These are phyloP conservation scores for Lamprologus callipterus DNA, from an alignment of 2,113 vertebrate species.

Conservation along the genomic window DNA sequence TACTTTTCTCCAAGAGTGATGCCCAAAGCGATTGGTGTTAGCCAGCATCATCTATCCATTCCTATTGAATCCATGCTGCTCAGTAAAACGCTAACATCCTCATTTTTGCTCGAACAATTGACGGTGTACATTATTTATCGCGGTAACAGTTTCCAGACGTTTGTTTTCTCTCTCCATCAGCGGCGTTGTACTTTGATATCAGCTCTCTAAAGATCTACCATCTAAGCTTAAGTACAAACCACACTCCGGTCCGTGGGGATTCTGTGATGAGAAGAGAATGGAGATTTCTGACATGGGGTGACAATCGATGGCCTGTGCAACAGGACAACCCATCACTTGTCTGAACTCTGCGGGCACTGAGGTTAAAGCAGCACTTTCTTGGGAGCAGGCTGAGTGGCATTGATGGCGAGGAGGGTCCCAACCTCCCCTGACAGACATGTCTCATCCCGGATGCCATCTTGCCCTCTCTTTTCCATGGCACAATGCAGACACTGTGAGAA, in stretches of 20 bases:
- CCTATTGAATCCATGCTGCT: background rate
- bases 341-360: constrained; percentile 36
- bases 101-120: background rate
- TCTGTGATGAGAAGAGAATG: constrained; percentile 7
- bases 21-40: background rate
- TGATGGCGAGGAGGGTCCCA: constrained; percentile 57
- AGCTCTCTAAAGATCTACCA: constrained; percentile 6
- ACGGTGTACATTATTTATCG: background rate
- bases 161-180: background rate
- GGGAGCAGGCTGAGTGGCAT: constrained; percentile 56
- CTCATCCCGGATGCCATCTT: constrained; percentile 43
- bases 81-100: background rate
- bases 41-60: background rate
- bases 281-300: constrained; percentile 17
- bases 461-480: constrained; percentile 9
- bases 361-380: constrained; percentile 39
- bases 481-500: constrained; percentile 3
- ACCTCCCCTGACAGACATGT: constrained; percentile 60
- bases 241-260: constrained; percentile 25
- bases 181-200: constrained; percentile 3
- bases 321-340: constrained; percentile 51
- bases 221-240: background rate
- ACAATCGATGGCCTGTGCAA: constrained; percentile 33
- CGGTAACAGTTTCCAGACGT: background rate
- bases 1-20: background rate